phyloP scores from a whole-genome alignment of 2,113 vertebrate species.

The Pimephales promelas region DNA sequence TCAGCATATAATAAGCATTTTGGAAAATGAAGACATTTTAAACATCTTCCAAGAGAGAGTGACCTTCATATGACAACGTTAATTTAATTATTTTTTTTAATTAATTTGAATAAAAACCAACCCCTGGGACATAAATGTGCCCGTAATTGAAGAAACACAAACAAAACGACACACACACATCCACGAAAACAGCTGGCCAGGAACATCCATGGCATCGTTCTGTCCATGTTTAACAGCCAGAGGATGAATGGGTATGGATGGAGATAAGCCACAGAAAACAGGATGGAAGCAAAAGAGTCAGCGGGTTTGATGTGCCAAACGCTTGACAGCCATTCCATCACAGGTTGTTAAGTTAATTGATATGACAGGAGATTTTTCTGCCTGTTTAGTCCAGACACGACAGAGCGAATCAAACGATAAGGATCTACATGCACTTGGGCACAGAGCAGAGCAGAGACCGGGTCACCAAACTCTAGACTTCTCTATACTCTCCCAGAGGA shows the following conservation, averaged over 20 bases:
- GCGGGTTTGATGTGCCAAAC: slow-evolving; percentile 55
- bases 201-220: slow-evolving; percentile 53
- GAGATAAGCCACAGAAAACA: slow-evolving; percentile 67
- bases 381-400: slow-evolving; percentile 54
- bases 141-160: background rate
- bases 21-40: background rate
- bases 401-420: slow-evolving; percentile 65
- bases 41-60: background rate
- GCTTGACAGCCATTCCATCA: slow-evolving; percentile 66
- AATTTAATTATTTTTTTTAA: background rate
- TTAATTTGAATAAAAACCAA: background rate
- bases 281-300: slow-evolving; percentile 36
- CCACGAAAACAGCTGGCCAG: slow-evolving; percentile 20
- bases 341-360: slow-evolving; percentile 63
- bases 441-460: background rate
- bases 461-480: slow-evolving; percentile 20
- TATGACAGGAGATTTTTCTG: slow-evolving; percentile 66
- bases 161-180: background rate
- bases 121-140: background rate
- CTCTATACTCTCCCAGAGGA: background rate
- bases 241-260: slow-evolving; percentile 69
- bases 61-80: background rate
- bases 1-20: too few species aligned
- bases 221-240: slow-evolving; percentile 66
- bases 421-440: slow-evolving; percentile 53